These are phyloP conservation scores for Spea bombifrons DNA, from an alignment of 2,113 vertebrate species.

Conservation along the genomic window DNA sequence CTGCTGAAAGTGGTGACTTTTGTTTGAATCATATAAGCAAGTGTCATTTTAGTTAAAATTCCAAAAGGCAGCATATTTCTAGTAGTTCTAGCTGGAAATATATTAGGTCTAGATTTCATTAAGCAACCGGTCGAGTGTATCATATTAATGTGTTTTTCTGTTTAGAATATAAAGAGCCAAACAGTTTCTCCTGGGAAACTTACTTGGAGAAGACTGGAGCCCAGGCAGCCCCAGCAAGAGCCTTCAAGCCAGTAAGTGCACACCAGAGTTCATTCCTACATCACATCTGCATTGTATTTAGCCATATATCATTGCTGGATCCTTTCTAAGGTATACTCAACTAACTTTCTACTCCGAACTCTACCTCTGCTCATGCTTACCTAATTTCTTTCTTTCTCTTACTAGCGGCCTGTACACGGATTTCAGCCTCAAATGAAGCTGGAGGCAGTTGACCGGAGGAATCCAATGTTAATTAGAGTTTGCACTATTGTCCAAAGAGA, in stretches of 20 bases:
- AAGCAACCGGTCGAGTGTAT: too few relatives aligned
- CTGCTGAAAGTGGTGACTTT: too few relatives aligned
- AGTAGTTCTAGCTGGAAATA: too few relatives aligned
- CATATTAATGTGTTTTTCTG: not conserved
- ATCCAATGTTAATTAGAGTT: constrained; percentile 79
- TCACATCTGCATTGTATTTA: not conserved
- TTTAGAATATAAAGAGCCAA: constrained; percentile 77
- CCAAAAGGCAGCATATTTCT: too few relatives aligned
- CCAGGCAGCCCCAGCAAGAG: constrained; percentile 82
- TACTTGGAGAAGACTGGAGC: constrained; percentile 83
- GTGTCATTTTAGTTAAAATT: too few relatives aligned
- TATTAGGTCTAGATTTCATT: too few relatives aligned
- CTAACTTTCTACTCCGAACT: not conserved
- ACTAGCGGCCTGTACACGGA: constrained; percentile 72
- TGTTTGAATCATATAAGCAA: too few relatives aligned
- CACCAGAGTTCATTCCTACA: not conserved
- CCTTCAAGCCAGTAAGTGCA: constrained; percentile 79
- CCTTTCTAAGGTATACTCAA: not conserved
- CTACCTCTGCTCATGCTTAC: not conserved
- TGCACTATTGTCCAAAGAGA: constrained; percentile 72
- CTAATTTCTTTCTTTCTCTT: constrained; percentile 41
- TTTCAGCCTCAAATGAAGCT: constrained; percentile 75
- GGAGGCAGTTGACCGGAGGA: constrained; percentile 79
- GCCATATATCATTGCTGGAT: not conserved
- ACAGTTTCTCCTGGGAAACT: constrained; percentile 81